Base-by-base conservation (phyloP, 2,888 invertebrate genomes). In the Steinernema carpocapsae region DNA sequence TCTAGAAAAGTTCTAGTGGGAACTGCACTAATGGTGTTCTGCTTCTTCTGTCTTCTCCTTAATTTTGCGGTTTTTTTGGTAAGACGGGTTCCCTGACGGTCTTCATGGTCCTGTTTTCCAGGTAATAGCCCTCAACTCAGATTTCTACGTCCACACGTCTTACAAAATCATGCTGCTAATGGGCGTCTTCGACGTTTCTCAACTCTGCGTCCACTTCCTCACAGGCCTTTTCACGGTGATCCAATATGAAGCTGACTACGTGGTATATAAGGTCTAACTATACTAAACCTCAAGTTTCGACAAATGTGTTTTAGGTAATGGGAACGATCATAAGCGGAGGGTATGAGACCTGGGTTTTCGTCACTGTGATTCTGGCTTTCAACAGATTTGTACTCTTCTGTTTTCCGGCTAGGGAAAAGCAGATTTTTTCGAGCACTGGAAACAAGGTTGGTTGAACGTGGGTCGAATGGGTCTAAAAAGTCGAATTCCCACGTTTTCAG, bases 81-180 rank as follows among this genome's bases (percentile, higher is more conserved):
- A 48, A 37, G 10, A 37, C 56, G 2, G 2, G 4, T 26, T 4
- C 3, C 32, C 29, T 2, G 17, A 3, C 29, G 4, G 14, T 26
- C 32, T 1, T 17, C 26, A 1, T 7, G 14, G 3, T 10, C 37
- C 37, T 37, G 3, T 37, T 64, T 32, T 32, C n/a, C n/a, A 64
- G 64, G 29, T 29, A 6, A 64, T 64, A 10, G 64, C 64, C 17
- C 29, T 26, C 2, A 32, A 64, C 26, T 64, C 64, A 1, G 64
- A 64, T 4, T 64, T 64, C 32, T 64, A 64, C 64, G 17, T 3
- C 6, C 64, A 26, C 64, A 29, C 64, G 12, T 64, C 64, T 32
- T 64, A 64, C 64, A 64, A 64, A 32, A 29, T 64, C 29, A 64
- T 64, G 64, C 64, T 64, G 3, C 64, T 64, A 10, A 64, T 64